Evolutionary conservation across 1,140 invertebrate genomes (phyloP).

Genomic region (Pemphigus obesinymphae): DNA sequence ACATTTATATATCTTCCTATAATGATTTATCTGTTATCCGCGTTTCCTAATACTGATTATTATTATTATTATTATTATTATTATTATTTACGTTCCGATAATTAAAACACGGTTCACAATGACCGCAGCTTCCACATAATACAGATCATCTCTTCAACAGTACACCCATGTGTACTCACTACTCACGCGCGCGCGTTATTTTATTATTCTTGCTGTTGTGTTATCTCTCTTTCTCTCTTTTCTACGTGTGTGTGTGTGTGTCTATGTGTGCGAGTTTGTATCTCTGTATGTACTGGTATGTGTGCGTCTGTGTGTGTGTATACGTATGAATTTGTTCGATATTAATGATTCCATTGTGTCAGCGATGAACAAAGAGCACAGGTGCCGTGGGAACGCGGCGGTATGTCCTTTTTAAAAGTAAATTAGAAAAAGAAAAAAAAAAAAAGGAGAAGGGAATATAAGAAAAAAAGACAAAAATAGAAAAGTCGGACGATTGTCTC

Average conservation of each 20-base stretch:
- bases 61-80: slow-evolving; percentile 14
- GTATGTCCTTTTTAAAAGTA: slow-evolving; percentile 41
- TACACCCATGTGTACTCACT: background rate
- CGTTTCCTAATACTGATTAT: slow-evolving; percentile 1
- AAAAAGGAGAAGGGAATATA: background rate
- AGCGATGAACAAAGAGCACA: slow-evolving; percentile 38
- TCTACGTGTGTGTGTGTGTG: background rate
- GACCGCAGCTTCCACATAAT: slow-evolving; percentile 9
- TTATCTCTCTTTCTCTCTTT: background rate
- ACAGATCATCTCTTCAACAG: background rate
- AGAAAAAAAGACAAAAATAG: slow-evolving; percentile 35
- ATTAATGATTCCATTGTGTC: slow-evolving; percentile 42
- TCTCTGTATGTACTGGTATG: background rate
- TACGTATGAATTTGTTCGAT: slow-evolving; percentile 41
- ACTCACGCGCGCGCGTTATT: background rate
- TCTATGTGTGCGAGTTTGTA: background rate
- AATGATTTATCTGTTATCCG: background rate
- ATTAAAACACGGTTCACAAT: slow-evolving; percentile 33
- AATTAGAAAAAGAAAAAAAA: slow-evolving; percentile 32
- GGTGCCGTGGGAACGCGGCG: slow-evolving; percentile 40
- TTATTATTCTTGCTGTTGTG: slow-evolving; percentile 16
- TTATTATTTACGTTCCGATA: slow-evolving; percentile 7
- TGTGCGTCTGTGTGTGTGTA: background rate
- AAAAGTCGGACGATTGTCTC: slow-evolving; percentile 39
- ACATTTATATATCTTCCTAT: background rate